Evolutionary conservation across 1,140 invertebrate genomes (phyloP), one percentile per base, ranked within the genome.

Genomic region (Brachionus sp.): DNA sequence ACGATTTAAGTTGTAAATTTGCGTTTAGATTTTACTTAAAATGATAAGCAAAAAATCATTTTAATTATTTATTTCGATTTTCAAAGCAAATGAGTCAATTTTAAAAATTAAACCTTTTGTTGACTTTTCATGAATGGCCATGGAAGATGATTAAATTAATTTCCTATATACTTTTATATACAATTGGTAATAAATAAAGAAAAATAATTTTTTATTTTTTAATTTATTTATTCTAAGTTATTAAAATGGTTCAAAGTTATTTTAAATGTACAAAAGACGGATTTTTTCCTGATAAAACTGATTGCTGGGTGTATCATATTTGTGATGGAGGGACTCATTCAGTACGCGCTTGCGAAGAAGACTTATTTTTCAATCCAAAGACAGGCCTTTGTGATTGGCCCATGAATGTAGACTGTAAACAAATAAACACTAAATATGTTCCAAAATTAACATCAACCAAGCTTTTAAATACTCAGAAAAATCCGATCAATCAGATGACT

Each of bases 231-330:
- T n/a, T 33, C 19, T 39, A 66, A 70, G 57, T 70, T 37, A 66
- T 44, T 33, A 82, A 53, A 68, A 82, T 82, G 57, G 82, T 73
- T 57, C n/a, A 57, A n/a, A 35, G 39, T 70, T 70, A 83, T 83
- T 83, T 83, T 42, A 83, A 53, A 73, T 83, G 82, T 77, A 50
- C 44, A 75, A 25, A 73, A 16, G 82, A 83, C 39, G 82, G 82
- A 10, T 83, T 66, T 75, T 83, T 83, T 25, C 82, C 82, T 0
- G 82, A 83, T 39, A 64, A 35, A 75, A 70, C 57, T 12, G 66
- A 83, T 29, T 83, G 82, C 37, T 70, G 42, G 57, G 42, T 83
- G 3, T 83, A 83, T 33, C 82, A 83, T 64, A 83, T 83, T 13
- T 83, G 82, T 16, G 42, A 50, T 35, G 64, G 44, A 19, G 82